phyloP scores from a whole-genome alignment of 2,113 vertebrate species.

The Muscicapa adusta region DNA sequence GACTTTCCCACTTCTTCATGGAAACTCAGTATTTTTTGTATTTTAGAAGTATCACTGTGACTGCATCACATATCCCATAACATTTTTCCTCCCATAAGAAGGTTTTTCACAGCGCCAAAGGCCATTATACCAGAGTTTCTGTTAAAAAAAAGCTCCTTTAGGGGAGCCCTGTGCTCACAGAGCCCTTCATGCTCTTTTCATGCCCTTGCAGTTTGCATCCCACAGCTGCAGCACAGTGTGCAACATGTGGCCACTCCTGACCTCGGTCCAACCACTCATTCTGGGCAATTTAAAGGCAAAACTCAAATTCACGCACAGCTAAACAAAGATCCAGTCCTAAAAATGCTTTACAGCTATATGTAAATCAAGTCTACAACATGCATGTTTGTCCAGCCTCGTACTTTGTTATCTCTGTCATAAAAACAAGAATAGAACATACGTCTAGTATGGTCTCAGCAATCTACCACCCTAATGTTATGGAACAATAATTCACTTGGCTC shows the following conservation, averaged over 20 bases:
- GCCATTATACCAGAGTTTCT: not conserved
- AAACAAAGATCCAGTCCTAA: not conserved
- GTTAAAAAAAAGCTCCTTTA: not conserved
- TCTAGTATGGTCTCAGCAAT: not conserved
- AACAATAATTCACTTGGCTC: not conserved
- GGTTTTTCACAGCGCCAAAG: not conserved
- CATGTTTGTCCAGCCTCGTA: not conserved
- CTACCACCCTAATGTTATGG: not conserved
- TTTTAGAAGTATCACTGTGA: not conserved
- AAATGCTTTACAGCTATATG: not conserved
- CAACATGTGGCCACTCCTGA: rapidly evolving
- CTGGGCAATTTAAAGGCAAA: not conserved
- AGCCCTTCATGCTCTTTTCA: not conserved
- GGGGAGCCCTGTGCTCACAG: rapidly evolving
- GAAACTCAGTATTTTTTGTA: not conserved
- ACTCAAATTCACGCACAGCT: not conserved
- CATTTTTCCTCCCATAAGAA: not conserved
- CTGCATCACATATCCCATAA: not conserved
- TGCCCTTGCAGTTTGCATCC: not conserved
- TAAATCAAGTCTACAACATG: not conserved
- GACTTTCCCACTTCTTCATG: not conserved
- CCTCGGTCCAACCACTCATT: not conserved
- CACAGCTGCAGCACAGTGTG: not conserved
- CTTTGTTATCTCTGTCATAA: not conserved
- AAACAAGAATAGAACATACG: not conserved